Evolutionary conservation across 2,797 vertebrate genomes (phyloP).

Genomic region (Parauchenoglanis ngamensis): DNA sequence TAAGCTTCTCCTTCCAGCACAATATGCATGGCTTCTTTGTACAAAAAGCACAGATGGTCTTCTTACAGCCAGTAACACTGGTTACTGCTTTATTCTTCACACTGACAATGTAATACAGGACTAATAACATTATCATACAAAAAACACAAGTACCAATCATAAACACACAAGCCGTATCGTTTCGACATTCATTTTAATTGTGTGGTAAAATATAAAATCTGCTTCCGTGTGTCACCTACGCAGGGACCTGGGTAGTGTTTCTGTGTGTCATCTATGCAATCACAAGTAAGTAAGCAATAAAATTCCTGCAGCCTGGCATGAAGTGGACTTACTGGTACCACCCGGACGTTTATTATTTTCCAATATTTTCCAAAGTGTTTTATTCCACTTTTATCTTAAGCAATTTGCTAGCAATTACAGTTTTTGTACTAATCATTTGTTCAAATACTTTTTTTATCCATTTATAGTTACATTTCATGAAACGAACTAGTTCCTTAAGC

Average conservation of each 20-base stretch:
- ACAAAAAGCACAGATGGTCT: slow-evolving; percentile 42
- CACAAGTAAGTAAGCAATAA: not conserved
- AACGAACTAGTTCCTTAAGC: not conserved
- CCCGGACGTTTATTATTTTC: not conserved
- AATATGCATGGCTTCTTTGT: slow-evolving; percentile 34
- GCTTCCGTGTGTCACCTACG: not conserved
- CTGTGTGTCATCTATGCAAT: not conserved
- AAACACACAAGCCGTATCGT: not conserved
- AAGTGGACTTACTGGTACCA: not conserved
- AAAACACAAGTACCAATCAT: not conserved
- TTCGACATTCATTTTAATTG: not conserved
- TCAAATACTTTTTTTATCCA: not conserved
- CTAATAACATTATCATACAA: not conserved
- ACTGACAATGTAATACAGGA: slow-evolving; percentile 5
- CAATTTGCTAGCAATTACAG: not conserved
- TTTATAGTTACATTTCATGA: not conserved
- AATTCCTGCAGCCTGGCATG: not conserved
- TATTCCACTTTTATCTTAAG: not conserved
- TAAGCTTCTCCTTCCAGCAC: slow-evolving; percentile 25
- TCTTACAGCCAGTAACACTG: slow-evolving; percentile 26
- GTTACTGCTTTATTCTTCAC: slow-evolving; percentile 1
- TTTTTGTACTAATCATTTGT: not conserved
- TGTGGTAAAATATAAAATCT: not conserved
- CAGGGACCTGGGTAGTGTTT: not conserved
- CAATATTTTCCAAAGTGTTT: not conserved